A percentile compares a stretch with the other conserved stretches of the same genome.
Evolutionary conservation across 2,113 vertebrate genomes (phyloP).

Genomic region (Tinamus guttatus): DNA sequence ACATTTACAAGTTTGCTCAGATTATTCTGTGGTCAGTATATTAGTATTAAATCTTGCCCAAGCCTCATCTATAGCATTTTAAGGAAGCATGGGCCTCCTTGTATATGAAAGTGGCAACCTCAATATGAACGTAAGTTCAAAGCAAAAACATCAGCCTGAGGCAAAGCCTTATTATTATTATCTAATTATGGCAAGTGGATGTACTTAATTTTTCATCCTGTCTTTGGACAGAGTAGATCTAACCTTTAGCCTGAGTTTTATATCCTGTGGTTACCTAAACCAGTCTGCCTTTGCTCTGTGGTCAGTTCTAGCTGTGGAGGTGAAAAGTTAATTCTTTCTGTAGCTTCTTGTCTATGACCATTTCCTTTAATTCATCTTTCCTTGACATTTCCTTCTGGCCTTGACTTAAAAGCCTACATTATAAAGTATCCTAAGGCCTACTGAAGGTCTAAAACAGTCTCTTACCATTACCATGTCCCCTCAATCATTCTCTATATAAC

Average conservation of each 20-base stretch:
- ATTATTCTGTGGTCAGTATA: neutral
- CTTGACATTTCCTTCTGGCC: conserved; percentile 3
- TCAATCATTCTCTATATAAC: neutral
- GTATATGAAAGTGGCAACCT: neutral
- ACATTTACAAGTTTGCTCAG: neutral
- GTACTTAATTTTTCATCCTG: conserved; percentile 47
- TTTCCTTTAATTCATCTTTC: conserved; percentile 45
- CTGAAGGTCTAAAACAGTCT: neutral
- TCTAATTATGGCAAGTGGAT: conserved; percentile 3
- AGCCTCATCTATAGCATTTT: neutral
- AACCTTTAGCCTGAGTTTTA: conserved; percentile 46
- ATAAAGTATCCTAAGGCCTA: neutral
- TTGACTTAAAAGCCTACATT: neutral
- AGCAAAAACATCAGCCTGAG: neutral
- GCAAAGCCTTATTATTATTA: neutral
- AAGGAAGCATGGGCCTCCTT: neutral
- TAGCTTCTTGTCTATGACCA: neutral
- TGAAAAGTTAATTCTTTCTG: conserved; percentile 39
- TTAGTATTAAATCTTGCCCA: neutral
- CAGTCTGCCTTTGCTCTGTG: neutral
- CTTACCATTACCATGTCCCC: neutral
- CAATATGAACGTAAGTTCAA: neutral
- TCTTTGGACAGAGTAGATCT: conserved; percentile 14
- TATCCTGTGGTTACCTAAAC: conserved; percentile 31
- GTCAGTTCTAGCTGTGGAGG: conserved; percentile 20